Percentiles rank a stretch among this genome's conserved stretches.
phyloP scores from a whole-genome alignment of 1,140 invertebrate genomes.

The Diachasmimorpha longicaudata region DNA sequence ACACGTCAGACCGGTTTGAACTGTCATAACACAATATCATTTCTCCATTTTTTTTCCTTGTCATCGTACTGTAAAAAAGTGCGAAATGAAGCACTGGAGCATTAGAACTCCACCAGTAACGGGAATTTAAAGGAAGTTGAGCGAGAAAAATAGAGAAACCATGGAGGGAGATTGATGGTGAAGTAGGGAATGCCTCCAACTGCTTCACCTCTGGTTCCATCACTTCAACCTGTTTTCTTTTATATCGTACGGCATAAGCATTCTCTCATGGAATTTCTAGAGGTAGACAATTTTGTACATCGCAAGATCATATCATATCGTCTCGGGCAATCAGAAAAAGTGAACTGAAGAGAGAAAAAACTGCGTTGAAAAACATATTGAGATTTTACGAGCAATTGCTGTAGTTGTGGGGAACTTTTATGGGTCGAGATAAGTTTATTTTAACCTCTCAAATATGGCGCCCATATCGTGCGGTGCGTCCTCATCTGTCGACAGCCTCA shows the following conservation, averaged over 20 bases:
- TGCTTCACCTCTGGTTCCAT: neutral
- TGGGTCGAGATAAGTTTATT: neutral
- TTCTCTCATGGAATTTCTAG: neutral
- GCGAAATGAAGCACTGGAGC: neutral
- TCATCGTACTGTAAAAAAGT: neutral
- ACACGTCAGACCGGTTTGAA: constrained; percentile 1
- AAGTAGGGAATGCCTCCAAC: constrained; percentile 14
- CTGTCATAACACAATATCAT: neutral
- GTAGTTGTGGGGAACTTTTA: neutral
- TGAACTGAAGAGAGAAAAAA: neutral
- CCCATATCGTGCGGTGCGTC: no score
- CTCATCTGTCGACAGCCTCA: no score
- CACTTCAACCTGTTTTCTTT: neutral
- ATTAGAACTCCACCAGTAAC: constrained; percentile 14
- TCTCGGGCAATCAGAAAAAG: neutral
- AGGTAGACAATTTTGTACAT: neutral
- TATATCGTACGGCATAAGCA: neutral
- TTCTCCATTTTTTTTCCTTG: neutral
- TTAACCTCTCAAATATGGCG: neutral
- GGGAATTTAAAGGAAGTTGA: constrained; percentile 6
- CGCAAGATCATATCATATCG: neutral
- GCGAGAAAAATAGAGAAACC: neutral
- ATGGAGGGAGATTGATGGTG: constrained; percentile 12
- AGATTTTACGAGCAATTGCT: neutral
- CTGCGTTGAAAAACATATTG: neutral